Conservation (phyloP, 2,113 vertebrate species). For the Hystrix cristata region DNA sequence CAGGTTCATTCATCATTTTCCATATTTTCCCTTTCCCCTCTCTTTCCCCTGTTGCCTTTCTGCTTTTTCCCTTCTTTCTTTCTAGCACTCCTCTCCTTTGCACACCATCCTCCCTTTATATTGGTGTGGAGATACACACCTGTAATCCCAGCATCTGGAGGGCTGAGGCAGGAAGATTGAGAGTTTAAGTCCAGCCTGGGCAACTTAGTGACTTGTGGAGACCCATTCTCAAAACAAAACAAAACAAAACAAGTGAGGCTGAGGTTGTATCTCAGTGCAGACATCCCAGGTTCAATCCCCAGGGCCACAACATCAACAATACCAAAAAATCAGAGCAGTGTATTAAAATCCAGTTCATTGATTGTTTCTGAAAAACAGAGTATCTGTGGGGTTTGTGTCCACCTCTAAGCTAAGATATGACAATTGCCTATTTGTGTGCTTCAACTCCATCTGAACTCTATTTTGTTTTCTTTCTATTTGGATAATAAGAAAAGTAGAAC, state of each 20-base stretch:
- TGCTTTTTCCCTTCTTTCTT: too few species aligned
- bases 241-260: background rate
- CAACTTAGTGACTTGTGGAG: background rate
- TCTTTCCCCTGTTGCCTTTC: too few species aligned
- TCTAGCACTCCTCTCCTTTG: too few species aligned
- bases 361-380: background rate
- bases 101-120: too few species aligned
- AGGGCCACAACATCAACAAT: background rate
- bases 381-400: background rate
- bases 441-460: background rate
- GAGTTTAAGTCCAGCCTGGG: background rate
- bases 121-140: background rate
- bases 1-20: too few species aligned
- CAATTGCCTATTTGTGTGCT: background rate
- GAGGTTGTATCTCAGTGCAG: background rate
- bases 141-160: background rate
- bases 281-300: background rate
- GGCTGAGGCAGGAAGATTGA: background rate
- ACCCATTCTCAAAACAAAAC: background rate
- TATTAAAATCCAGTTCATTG: background rate
- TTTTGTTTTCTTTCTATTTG: background rate
- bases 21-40: too few species aligned
- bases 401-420: background rate
- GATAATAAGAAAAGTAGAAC: background rate
- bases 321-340: background rate